These are phyloP conservation scores for Octopus bimaculoides DNA, from an alignment of 1,140 invertebrate genomes.

Conservation along the genomic window DNA sequence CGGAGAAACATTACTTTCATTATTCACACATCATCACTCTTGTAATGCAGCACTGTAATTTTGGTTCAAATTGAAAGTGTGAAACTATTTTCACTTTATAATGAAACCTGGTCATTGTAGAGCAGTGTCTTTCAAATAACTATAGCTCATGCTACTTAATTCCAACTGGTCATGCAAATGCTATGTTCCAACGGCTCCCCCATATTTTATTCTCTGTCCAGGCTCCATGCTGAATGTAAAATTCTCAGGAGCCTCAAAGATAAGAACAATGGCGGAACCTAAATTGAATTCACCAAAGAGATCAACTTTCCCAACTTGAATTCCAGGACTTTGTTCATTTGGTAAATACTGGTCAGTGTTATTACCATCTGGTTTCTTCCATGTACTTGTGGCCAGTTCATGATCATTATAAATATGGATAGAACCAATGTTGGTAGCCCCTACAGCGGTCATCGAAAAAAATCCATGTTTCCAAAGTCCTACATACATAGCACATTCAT, in stretches of 20 bases:
- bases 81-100: too few relatives aligned
- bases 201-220: conserved; percentile 46
- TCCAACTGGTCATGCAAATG: conserved; percentile 18
- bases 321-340: conserved; percentile 27
- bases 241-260: conserved; percentile 93
- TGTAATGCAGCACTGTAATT: too few relatives aligned
- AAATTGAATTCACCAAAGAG: conserved; percentile 96
- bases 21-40: too few relatives aligned
- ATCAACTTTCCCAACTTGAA: conserved; percentile 75
- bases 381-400: conserved; percentile 32
- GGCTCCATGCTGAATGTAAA: conserved; percentile 64
- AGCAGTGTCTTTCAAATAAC: too few relatives aligned
- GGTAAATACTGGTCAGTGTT: conserved; percentile 27
- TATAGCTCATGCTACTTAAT: too few relatives aligned
- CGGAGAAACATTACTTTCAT: too few relatives aligned
- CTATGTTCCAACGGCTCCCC: conserved; percentile 37
- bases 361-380: conserved; percentile 24
- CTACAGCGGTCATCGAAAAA: conserved; percentile 94
- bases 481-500: conserved; percentile 89
- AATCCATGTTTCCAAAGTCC: conserved; percentile 93
- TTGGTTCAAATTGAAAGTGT: too few relatives aligned
- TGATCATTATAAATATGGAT: conserved; percentile 85
- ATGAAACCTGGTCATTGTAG: too few relatives aligned
- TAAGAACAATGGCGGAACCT: conserved; percentile 93
- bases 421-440: conserved; percentile 95